Conservation (phyloP, 2,797 vertebrate genomes). For the Scolopax rusticola region DNA sequence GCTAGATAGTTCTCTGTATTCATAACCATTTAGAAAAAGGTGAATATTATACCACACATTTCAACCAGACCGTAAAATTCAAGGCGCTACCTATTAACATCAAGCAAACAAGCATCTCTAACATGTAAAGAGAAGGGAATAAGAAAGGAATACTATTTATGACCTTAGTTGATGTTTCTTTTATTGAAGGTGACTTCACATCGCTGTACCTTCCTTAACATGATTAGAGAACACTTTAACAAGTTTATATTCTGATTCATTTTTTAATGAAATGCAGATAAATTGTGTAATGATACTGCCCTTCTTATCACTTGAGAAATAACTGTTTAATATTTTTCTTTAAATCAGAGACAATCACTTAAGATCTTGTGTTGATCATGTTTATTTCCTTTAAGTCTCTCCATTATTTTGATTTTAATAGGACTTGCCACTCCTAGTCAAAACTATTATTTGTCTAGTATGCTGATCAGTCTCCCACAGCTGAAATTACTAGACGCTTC, state of each 20-base stretch:
- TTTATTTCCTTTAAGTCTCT: background rate
- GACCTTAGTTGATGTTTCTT: background rate
- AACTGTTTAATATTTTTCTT: background rate
- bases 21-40: background rate
- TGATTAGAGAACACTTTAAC: conserved; percentile 3
- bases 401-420: background rate
- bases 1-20: background rate
- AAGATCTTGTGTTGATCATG: background rate
- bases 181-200: conserved; percentile 22
- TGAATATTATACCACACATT: background rate
- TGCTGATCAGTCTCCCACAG: background rate
- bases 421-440: background rate
- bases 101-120: background rate
- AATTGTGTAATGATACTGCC: background rate
- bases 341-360: background rate
- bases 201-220: background rate
- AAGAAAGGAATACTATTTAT: background rate
- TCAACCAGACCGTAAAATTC: background rate
- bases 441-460: background rate
- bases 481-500: background rate
- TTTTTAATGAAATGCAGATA: conserved; percentile 37
- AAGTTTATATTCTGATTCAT: conserved; percentile 4
- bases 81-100: background rate
- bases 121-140: background rate
- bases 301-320: background rate